phyloP scores from a whole-genome alignment of 1,140 invertebrate species.

The Bradysia coprophila region DNA sequence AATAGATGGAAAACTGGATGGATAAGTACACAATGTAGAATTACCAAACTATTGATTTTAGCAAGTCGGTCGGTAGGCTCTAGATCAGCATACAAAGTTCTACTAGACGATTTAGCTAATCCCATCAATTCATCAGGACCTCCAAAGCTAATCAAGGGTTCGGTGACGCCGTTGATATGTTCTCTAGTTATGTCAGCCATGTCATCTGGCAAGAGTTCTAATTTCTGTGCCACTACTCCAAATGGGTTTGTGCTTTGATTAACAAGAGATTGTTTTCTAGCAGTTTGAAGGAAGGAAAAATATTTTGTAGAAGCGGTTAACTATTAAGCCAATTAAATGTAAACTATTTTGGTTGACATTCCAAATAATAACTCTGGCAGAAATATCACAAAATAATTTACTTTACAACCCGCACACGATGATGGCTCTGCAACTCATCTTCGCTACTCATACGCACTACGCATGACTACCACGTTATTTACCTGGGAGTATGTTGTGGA shows the following conservation, averaged over 20 bases:
- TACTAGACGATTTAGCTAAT: constrained; percentile 53
- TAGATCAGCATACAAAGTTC: constrained; percentile 41
- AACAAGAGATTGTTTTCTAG: constrained; percentile 17
- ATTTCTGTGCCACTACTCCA: constrained; percentile 13
- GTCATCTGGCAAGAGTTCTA: constrained; percentile 15
- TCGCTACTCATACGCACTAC: too few relatives aligned
- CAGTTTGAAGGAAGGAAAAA: not conserved
- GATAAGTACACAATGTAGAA: constrained; percentile 4
- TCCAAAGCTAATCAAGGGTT: constrained; percentile 13
- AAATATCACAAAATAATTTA: too few relatives aligned
- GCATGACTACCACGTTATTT: too few relatives aligned
- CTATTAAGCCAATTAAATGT: too few relatives aligned
- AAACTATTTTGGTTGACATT: too few relatives aligned
- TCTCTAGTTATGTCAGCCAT: constrained; percentile 11
- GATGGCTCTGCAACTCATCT: too few relatives aligned
- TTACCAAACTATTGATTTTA: constrained; percentile 48
- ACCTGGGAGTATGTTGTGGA: constrained; percentile 38
- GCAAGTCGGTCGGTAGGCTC: constrained; percentile 34
- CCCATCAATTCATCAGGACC: constrained; percentile 46
- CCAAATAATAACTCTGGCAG: too few relatives aligned
- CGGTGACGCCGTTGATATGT: constrained; percentile 15
- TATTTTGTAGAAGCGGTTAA: not conserved
- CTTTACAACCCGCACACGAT: too few relatives aligned
- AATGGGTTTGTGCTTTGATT: constrained; percentile 14
- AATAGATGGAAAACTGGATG: not conserved